Evolutionary conservation across 2,113 vertebrate species (phyloP), one percentile per base, ranked within the genome.

Genomic region (Rhagologus leucostigma): DNA sequence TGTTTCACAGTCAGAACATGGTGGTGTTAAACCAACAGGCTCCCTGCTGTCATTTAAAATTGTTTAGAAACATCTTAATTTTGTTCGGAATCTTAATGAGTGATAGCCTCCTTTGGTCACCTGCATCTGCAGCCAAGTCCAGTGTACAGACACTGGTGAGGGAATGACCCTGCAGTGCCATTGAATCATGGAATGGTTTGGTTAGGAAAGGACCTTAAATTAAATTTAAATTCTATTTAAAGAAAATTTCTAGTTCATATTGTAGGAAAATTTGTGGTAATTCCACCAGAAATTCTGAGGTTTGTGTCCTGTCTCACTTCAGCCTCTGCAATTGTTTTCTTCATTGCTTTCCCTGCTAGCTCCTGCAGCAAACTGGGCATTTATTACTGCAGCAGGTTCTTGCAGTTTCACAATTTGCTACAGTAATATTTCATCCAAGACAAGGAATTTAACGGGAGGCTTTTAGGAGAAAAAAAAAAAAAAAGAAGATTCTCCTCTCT

Each of bases 391-490:
- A 32, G 47, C 35, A 24, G 19, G 22, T 85, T 92, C 35, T 71
- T 88, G 44, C 67, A 64, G 4, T 62, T 93, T 79, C 71, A 55
- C 53, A 37, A 60, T 82, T 92, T 88, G 27, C 83, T 57, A 3
- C 9, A 57, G 53, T 49, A 65, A 46, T 95, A 76, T 90, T 90
- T 96, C 57, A 64, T 83, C 46, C 63, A 69, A 60, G 91, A 62
- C 41, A 76, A 50, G 46, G 32, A 76, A 64, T 80, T 85, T 69
- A 87, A 55, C 52, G 80, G 62, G 67, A 86, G 27, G 29, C 75
- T 92, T 93, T 92, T 13, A 60, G 27, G 16, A 19, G 1, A 3
- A 20, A 18, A 52, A 29, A 50, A 10, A 41, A 59, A 57, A 17
- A 22, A n/a, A n/a, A n/a, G 16, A 37, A 9, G 1, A 13, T 81